Base-by-base conservation (phyloP, 2,113 vertebrate genomes). In the Pholis gunnellus region DNA sequence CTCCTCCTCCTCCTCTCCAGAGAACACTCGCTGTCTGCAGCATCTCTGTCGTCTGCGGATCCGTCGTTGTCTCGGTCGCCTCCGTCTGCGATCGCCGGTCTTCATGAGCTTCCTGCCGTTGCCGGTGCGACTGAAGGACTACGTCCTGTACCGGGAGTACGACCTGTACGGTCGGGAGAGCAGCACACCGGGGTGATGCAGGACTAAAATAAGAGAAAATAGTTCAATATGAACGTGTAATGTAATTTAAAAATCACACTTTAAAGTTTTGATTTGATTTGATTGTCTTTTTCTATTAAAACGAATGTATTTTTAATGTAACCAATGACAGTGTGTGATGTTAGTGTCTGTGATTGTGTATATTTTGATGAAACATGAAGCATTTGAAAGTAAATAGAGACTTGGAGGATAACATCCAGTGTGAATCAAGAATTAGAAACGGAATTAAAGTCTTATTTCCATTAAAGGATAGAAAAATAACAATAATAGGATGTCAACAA, bases 61-160 rank as follows among this genome's bases (percentile, higher is more conserved):
- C 89, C 95, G 97, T 4, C 94, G 89, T 0, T 95, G 97, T 72
- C 95, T 99, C 90, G 97, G 98, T 2, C 96, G 96, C 0, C 93
- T 97, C n/a, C 97, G 92, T 0, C 94, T 99, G 13, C 94, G 98
- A 1, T 97, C 97, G 2, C 96, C 97, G 0, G 89, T 96, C 76
- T 99, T 99, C 93, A 96, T 98, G 97, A 97, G 96, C 72, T 98
- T 97, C 90, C 94, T 99, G 72, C 96, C 96, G 0, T 75, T 99
- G 82, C 97, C 98, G 3, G 93, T 91, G 9, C 90, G 94, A 67
- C 93, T 99, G 70, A 99, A 98, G 92, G 94, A 96, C 11, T 99
- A 96, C 70, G 10, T 99, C 73, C 94, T 96, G 31, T 99, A 96
- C 91, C 95, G 92, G 90, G 98, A 99, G 60, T 96, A 97, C 14